phyloP scores from a whole-genome alignment of 2,888 invertebrate genomes.

The Drosophila hawaiiensis region DNA sequence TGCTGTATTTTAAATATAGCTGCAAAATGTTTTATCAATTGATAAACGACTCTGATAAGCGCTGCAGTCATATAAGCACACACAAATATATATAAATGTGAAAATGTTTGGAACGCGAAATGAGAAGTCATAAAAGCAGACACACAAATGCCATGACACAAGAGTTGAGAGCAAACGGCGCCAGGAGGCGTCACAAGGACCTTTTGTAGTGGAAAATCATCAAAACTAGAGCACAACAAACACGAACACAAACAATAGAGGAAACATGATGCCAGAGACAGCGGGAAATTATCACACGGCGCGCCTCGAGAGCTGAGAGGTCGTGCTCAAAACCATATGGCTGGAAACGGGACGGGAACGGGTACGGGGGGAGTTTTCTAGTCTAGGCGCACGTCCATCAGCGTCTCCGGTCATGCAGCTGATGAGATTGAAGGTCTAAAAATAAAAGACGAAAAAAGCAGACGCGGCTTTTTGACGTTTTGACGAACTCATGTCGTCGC shows the following conservation, averaged over 20 bases:
- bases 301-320: constrained; percentile 39
- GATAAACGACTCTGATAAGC: constrained; percentile 56
- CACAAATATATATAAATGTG: not conserved
- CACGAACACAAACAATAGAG: constrained; percentile 19
- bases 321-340: constrained; percentile 67
- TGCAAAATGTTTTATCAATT: constrained; percentile 43
- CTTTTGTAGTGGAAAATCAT: constrained; percentile 73
- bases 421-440: constrained; percentile 64
- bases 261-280: constrained; percentile 22
- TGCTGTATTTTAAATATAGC: constrained; percentile 37
- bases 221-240: constrained; percentile 72
- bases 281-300: constrained; percentile 58
- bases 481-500: constrained; percentile 73
- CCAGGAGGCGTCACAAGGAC: constrained; percentile 74
- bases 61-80: constrained; percentile 8
- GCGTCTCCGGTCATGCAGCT: constrained; percentile 34
- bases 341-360: constrained; percentile 7
- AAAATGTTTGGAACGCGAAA: constrained; percentile 13
- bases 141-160: constrained; percentile 15
- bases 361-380: constrained; percentile 27
- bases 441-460: constrained; percentile 48
- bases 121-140: constrained; percentile 29
- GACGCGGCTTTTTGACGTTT: constrained; percentile 55
- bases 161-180: constrained; percentile 61
- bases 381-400: constrained; percentile 54